Conservation (phyloP, 1,140 invertebrate genomes). For the Meteorus sp. region DNA sequence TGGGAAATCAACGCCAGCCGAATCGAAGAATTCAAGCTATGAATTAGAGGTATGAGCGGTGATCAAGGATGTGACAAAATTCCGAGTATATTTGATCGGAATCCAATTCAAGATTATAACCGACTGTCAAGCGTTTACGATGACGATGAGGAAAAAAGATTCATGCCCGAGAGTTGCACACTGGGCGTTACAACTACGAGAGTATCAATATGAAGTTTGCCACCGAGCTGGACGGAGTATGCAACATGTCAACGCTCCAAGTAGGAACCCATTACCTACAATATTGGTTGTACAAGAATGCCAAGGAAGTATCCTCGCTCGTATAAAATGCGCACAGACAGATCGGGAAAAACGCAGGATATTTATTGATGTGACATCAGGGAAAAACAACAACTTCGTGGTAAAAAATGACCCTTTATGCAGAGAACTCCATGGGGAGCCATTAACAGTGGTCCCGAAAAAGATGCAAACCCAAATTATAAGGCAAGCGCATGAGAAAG, state of each 20-base stretch:
- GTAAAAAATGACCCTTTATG: slow-evolving; percentile 13
- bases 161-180: no score
- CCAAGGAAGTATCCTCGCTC: no score
- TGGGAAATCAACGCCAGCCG: neutral
- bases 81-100: no score
- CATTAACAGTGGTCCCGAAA: slow-evolving; percentile 26
- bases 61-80: no score
- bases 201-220: slow-evolving; percentile 41
- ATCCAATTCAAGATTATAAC: slow-evolving; percentile 46
- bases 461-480: slow-evolving; percentile 28
- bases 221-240: slow-evolving; percentile 41
- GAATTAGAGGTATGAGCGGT: neutral
- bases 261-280: no score
- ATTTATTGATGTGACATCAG: neutral
- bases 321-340: slow-evolving; percentile 36
- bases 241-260: no score
- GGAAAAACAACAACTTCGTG: slow-evolving; percentile 5
- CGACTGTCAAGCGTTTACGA: slow-evolving; percentile 45
- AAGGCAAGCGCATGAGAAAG: slow-evolving; percentile 36
- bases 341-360: slow-evolving; percentile 18
- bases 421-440: neutral
- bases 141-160: slow-evolving; percentile 40
- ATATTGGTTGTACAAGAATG: no score
- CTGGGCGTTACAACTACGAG: slow-evolving; percentile 45
- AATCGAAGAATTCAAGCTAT: neutral